Base-by-base conservation (phyloP, 2,797 vertebrate species). In the Oreortyx pictus region DNA sequence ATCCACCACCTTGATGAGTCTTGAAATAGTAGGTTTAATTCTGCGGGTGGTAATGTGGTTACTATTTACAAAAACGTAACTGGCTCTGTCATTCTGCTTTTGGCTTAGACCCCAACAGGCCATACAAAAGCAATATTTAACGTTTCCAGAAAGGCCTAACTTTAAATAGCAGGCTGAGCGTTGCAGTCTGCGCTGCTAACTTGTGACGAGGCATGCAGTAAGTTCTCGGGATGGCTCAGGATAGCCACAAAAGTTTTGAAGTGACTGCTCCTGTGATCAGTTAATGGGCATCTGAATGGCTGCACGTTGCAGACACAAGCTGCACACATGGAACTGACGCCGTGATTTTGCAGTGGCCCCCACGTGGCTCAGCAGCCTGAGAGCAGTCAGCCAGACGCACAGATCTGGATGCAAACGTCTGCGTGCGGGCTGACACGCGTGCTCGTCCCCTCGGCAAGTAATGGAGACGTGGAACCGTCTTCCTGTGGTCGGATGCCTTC, bases 301-400 rank as follows among this genome's bases (percentile, higher is more conserved):
- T 3, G 27, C 12, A 46, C 22, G 1, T 19, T 37, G 11, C 49
- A 60, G 35, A 3, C 15, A 5, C 0, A 4, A 27, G 41, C 22
- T 19, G 3, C 2, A 4, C 5, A 0, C 5, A 6, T 14, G 77
- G 68, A 59, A 44, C 61, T 29, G n/a, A 9, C 23, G 1, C 15
- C 7, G 29, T 5, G n/a, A 10, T 14, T 68, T n/a, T 66, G 75
- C 65, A 72, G 0, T 61, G 0, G 0, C 6, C 44, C 75, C 72
- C 0, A 0, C 0, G 0, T 35, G 52, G 20, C 24, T 43, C 2
- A 0, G 9, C 54, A 64, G 60, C 72, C n/a, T 0, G 1, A 17
- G 65, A n/a, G 71, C 14, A 1, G 41, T 37, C 11, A 0, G 37
- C 31, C 24, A 6, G 73, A 59, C 19, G 35, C 18, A n/a, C 8